Conservation (phyloP, 1,140 invertebrate genomes). For the Eumaeus atala region DNA sequence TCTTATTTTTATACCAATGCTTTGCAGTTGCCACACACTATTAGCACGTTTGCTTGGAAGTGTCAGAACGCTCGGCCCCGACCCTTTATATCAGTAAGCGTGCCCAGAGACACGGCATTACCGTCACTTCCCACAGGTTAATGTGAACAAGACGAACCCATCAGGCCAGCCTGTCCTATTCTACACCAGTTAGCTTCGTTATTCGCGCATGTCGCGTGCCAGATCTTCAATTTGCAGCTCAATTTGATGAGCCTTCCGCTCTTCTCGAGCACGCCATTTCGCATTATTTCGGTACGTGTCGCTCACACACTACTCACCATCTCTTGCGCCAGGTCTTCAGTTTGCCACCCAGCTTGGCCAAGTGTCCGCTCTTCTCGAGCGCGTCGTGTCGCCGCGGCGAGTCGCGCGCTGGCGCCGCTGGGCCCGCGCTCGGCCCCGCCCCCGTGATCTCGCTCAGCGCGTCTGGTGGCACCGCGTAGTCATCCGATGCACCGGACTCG, state of each 20-base stretch:
- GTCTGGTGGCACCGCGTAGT: slow-evolving; percentile 96
- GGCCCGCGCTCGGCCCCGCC: slow-evolving; percentile 1
- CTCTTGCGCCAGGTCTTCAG: slow-evolving; percentile 95
- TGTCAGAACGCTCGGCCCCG: too few relatives aligned
- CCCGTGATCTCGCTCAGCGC: slow-evolving; percentile 72
- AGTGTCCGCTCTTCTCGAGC: slow-evolving; percentile 92
- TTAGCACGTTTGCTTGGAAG: too few relatives aligned
- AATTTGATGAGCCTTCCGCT: slow-evolving; percentile 94
- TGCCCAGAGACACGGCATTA: too few relatives aligned
- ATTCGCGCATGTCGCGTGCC: slow-evolving; percentile 95
- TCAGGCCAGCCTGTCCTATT: too few relatives aligned
- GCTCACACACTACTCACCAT: slow-evolving; percentile 73
- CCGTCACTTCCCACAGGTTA: too few relatives aligned
- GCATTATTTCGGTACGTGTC: too few relatives aligned
- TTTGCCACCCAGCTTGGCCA: slow-evolving; percentile 95
- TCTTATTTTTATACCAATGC: too few relatives aligned
- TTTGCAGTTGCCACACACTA: too few relatives aligned
- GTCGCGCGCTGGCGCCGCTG: slow-evolving; percentile 49
- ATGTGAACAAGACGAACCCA: too few relatives aligned
- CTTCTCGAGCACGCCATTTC: slow-evolving; percentile 89
- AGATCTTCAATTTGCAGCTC: slow-evolving; percentile 95
- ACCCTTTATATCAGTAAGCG: too few relatives aligned
- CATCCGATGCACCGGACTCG: slow-evolving; percentile 94
- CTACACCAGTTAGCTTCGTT: too few relatives aligned
- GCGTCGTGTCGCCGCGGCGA: slow-evolving; percentile 84